phyloP scores from a whole-genome alignment of 2,888 invertebrate species.

The Drosophila paramelanica region DNA sequence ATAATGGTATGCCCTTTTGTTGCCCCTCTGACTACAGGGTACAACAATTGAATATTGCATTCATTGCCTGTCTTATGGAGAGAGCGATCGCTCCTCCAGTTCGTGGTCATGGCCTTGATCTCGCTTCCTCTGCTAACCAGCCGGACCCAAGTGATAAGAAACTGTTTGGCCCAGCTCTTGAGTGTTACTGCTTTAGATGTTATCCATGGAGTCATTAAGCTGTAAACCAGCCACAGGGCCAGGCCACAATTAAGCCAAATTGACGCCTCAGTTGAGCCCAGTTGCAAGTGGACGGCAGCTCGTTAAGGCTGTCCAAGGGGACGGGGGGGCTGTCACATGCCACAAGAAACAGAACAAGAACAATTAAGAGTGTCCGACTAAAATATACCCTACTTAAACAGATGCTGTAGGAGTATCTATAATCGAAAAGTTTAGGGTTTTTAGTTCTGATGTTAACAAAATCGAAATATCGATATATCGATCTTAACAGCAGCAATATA shows the following conservation, averaged over 20 bases:
- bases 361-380: conserved; percentile 21
- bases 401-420: no score
- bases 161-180: conserved; percentile 25
- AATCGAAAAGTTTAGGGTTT: no score
- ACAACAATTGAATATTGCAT: conserved; percentile 70
- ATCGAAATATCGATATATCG: no score
- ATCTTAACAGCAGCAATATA: no score
- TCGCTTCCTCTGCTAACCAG: conserved; percentile 8
- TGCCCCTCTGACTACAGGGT: neutral
- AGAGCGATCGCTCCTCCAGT: conserved; percentile 20
- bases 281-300: conserved; percentile 61
- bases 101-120: conserved; percentile 58
- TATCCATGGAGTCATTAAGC: conserved; percentile 23
- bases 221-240: conserved; percentile 11
- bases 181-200: conserved; percentile 4
- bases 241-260: conserved; percentile 73
- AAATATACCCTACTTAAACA: no score
- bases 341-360: conserved; percentile 25
- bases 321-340: neutral
- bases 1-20: neutral
- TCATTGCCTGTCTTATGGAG: conserved; percentile 27
- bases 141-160: conserved; percentile 28
- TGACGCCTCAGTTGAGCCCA: conserved; percentile 46
- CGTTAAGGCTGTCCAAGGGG: conserved; percentile 3
- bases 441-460: no score